Evolutionary conservation across 2,113 vertebrate species (phyloP).

Genomic region (Campylorhamphus procurvoides): DNA sequence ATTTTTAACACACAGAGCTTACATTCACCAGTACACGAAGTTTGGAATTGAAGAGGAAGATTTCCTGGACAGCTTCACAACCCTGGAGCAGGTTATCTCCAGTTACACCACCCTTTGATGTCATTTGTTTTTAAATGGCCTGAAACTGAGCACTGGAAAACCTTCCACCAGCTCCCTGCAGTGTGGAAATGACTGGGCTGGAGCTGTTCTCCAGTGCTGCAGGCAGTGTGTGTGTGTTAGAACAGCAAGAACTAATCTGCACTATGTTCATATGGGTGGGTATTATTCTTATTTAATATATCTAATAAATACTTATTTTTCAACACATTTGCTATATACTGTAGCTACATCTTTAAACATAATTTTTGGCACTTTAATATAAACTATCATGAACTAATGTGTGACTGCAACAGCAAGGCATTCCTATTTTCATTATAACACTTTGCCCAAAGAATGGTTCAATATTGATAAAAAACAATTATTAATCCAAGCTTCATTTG

Average conservation of each 20-base stretch:
- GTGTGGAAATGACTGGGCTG: not conserved
- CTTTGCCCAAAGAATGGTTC: not conserved
- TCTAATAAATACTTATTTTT: slow-evolving; percentile 26
- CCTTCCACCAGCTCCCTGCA: not conserved
- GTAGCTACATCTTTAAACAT: not conserved
- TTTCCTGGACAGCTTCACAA: slow-evolving; percentile 91
- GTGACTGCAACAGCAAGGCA: not conserved
- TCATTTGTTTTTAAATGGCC: not conserved
- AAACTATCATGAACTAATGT: not conserved
- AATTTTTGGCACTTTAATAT: not conserved
- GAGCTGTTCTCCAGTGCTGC: not conserved
- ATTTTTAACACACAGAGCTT: slow-evolving; percentile 80
- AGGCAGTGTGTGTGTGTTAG: not conserved
- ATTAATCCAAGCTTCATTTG: not conserved
- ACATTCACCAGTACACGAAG: slow-evolving; percentile 91
- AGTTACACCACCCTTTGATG: slow-evolving; percentile 85
- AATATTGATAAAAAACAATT: not conserved
- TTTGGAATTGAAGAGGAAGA: slow-evolving; percentile 93
- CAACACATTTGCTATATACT: not conserved
- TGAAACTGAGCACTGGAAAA: not conserved
- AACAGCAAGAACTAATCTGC: not conserved
- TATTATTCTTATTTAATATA: not conserved
- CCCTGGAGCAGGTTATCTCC: slow-evolving; percentile 91
- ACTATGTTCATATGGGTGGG: not conserved
- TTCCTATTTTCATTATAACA: not conserved